A percentile compares a stretch with the other conserved stretches of the same genome.
phyloP scores from a whole-genome alignment of 1,140 invertebrate genomes.

The Mylabris phalerata region DNA sequence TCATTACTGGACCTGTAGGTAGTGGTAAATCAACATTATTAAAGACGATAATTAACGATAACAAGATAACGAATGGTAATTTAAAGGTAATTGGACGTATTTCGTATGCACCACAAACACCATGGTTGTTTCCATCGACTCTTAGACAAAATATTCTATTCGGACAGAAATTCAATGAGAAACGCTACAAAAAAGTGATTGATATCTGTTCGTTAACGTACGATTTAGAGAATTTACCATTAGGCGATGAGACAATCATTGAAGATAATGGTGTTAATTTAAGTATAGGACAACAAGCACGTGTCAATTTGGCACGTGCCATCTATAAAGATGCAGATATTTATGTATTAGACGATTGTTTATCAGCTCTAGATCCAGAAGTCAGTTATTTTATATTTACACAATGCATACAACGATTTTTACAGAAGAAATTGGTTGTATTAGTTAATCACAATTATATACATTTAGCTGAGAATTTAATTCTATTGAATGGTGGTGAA shows the following conservation, averaged over 20 bases:
- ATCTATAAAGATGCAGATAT: constrained; percentile 74
- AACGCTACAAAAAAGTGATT: constrained; percentile 65
- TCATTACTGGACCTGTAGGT: not conserved
- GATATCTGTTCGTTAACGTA: constrained; percentile 62
- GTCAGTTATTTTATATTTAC: constrained; percentile 62
- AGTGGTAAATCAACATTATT: constrained; percentile 65
- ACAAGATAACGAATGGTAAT: constrained; percentile 50
- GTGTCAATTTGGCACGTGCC: constrained; percentile 77
- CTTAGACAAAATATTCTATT: constrained; percentile 84
- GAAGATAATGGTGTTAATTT: constrained; percentile 74
- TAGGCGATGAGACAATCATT: constrained; percentile 77
- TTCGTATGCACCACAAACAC: constrained; percentile 81
- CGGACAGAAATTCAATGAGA: constrained; percentile 61
- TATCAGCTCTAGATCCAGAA: constrained; percentile 70
- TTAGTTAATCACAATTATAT: constrained; percentile 65
- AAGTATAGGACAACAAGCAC: constrained; percentile 84
- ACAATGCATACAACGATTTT: constrained; percentile 57
- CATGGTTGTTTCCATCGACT: constrained; percentile 75
- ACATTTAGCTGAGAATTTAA: not conserved
- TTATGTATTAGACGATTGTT: constrained; percentile 75
- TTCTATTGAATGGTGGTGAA: no score
- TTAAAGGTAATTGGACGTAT: constrained; percentile 65
- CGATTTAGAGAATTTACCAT: constrained; percentile 65
- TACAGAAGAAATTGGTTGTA: constrained; percentile 65
- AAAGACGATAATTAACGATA: constrained; percentile 69